Conservation (phyloP, 2,888 invertebrate genomes). For the Limnephilus rhombicus region DNA sequence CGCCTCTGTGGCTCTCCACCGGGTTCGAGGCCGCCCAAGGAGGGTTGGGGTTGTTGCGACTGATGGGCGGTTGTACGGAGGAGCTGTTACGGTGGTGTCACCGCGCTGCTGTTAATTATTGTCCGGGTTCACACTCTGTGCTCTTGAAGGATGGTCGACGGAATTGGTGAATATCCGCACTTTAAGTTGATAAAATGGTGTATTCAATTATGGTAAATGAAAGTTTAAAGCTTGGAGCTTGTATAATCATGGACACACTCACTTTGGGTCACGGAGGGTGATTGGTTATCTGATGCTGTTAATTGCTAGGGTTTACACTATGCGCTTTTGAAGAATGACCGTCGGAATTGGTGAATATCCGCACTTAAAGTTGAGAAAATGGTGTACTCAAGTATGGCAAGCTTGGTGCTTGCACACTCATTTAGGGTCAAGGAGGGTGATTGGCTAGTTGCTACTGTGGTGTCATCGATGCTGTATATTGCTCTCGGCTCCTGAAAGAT, state of each 20-base stretch:
- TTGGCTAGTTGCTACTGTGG: too few species aligned
- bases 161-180: background rate
- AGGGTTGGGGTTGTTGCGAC: background rate
- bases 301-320: background rate
- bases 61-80: conserved; percentile 5
- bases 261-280: too few species aligned
- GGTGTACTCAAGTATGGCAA: background rate
- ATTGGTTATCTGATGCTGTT: too few species aligned
- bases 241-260: too few species aligned
- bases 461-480: too few species aligned
- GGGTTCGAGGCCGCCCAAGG: background rate
- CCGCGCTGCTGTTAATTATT: conserved; percentile 20
- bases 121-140: background rate
- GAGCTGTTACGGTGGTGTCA: background rate
- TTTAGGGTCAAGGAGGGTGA: too few species aligned
- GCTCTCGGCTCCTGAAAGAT: too few species aligned
- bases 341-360: background rate
- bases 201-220: background rate
- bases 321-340: background rate
- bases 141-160: background rate
- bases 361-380: background rate
- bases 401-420: too few species aligned
- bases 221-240: too few species aligned
- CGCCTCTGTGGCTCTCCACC: background rate
- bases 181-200: background rate